Base-by-base conservation (phyloP, 2,797 vertebrate genomes). In the Lepilemur septentrionalis region DNA sequence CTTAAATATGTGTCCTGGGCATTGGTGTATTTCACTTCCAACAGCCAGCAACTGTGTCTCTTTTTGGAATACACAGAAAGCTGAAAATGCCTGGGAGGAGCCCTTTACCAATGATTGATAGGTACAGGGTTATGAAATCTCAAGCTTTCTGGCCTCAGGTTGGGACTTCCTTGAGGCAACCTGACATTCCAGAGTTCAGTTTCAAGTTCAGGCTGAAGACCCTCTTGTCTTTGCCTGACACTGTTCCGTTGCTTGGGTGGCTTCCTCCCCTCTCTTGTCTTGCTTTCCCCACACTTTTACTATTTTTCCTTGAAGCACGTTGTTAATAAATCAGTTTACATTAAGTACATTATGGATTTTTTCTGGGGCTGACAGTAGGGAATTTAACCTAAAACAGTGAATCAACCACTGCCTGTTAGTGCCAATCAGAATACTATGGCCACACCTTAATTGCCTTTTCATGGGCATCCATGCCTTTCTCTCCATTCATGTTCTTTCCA, bases 401-500 rank as follows among this genome's bases (percentile, higher is more conserved):
- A 89, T 91, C 69, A 91, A 22, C 30, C 25, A 41, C 4, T 76
- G 89, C 28, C 48, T 50, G 18, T 78, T 87, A 52, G 18, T 84
- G 20, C 35, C 57, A 78, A 35, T 57, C 35, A 57, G 73, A 50
- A 32, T 80, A 59, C 48, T 78, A 30, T 41, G 30, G 32, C 80
- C 41, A 92, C 63, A 92, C 23, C 76, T 94, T 61, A 76, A 25
- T 30, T 57, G 28, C 43, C 78, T 89, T 79, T 83, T 83, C 48
- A 22, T 50, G 35, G 23, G 13, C 20, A 52, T 28, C 28, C 35
- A 4, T 81, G 48, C 3, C 30, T 85, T 93, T 59, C 20, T 96
- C 30, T 85, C 20, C 84, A 84, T 94, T 97, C 67, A 78, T 12
- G 18, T 76, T 92, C 65, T 93, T 96, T 80, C 67, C 17, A 82